Conservation (phyloP, 2,113 vertebrate species). For the Dolichotis patagonum region DNA sequence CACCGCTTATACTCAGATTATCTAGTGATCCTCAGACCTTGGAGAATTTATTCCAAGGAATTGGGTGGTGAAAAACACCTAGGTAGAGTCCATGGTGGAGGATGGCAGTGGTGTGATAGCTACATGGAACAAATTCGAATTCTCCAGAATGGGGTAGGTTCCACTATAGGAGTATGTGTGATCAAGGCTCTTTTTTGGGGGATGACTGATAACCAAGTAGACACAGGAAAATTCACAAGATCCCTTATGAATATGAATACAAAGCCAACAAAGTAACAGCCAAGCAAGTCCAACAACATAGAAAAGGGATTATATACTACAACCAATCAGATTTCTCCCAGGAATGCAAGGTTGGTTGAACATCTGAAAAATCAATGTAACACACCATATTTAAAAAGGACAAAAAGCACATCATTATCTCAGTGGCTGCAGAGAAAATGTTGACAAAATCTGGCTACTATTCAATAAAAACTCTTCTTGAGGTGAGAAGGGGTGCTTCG, state of each 20-base stretch:
- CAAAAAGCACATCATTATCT: neutral
- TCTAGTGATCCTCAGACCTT: neutral
- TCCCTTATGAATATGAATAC: neutral
- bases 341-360: slow-evolving; percentile 34
- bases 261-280: neutral
- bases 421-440: neutral
- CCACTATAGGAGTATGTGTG: neutral
- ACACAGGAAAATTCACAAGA: neutral
- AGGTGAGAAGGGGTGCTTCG: neutral
- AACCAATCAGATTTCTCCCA: neutral
- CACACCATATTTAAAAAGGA: neutral
- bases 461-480: neutral
- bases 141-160: neutral
- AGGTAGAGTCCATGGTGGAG: neutral
- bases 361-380: neutral
- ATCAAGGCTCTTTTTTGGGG: neutral
- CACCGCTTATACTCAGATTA: neutral
- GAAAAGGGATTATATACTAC: neutral
- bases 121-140: neutral
- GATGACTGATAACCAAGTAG: neutral
- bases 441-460: neutral
- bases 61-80: neutral
- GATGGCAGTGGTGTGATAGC: neutral
- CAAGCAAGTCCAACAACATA: neutral
- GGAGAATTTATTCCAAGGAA: neutral